Conservation (phyloP, 2,797 vertebrate species). For the Thaleichthys pacificus region DNA sequence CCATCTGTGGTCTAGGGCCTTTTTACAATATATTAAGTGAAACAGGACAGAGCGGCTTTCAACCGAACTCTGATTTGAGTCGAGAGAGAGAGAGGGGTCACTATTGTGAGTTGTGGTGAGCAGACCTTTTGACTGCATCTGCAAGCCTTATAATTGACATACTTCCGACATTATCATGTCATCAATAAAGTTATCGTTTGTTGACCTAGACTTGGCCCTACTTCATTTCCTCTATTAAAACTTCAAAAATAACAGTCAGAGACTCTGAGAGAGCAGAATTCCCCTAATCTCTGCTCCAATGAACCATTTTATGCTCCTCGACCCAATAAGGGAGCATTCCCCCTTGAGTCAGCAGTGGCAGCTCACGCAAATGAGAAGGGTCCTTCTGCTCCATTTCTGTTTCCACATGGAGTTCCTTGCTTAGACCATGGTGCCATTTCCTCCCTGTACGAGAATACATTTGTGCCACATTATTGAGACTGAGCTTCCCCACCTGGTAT, state of each 20-base stretch:
- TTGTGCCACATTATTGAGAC: constrained; percentile 82
- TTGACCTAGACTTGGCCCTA: constrained; percentile 30
- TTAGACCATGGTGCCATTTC: constrained; percentile 72
- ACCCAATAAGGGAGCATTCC: constrained; percentile 77
- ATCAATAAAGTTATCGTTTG: constrained; percentile 33
- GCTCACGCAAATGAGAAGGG: constrained; percentile 75
- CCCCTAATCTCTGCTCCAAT: constrained; percentile 68
- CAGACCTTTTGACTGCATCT: constrained; percentile 39
- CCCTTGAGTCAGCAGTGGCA: constrained; percentile 70
- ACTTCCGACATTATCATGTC: constrained; percentile 33
- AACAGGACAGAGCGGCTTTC: not conserved
- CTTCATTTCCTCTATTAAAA: constrained; percentile 47
- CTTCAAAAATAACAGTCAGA: constrained; percentile 52
- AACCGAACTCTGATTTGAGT: not conserved
- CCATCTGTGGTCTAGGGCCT: constrained; percentile 24
- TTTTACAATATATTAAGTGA: constrained; percentile 12
- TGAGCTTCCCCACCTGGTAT: constrained; percentile 83
- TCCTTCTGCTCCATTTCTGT: constrained; percentile 71
- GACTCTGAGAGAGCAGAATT: constrained; percentile 57
- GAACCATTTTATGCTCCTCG: constrained; percentile 71
- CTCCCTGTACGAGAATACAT: constrained; percentile 72
- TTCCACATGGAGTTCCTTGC: constrained; percentile 75
- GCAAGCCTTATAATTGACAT: constrained; percentile 34
- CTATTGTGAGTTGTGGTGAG: constrained; percentile 4
- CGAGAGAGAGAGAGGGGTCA: constrained; percentile 6